A percentile compares a stretch with the other conserved stretches of the same genome.
phyloP scores from a whole-genome alignment of 2,113 vertebrate genomes.

The Phasianus colchicus region DNA sequence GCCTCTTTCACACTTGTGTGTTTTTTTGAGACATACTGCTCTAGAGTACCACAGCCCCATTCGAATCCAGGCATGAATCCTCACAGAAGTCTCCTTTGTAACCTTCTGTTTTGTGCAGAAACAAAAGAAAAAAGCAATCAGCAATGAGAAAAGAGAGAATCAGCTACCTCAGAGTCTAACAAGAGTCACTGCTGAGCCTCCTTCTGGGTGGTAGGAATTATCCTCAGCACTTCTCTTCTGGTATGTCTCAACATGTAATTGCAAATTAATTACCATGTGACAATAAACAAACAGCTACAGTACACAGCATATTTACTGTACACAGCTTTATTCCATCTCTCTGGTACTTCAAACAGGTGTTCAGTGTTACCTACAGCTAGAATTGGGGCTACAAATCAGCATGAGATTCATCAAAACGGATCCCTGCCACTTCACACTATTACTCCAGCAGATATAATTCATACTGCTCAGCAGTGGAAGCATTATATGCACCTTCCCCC shows the following conservation, averaged over 20 bases:
- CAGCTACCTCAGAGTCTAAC: constrained; percentile 30
- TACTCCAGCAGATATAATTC: constrained; percentile 74
- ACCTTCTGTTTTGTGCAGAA: constrained; percentile 24
- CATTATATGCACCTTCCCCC: constrained; percentile 61
- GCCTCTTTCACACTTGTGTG: not conserved
- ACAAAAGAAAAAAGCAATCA: constrained; percentile 47
- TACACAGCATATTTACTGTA: constrained; percentile 16
- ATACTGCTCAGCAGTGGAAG: constrained; percentile 68
- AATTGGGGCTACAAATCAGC: constrained; percentile 72
- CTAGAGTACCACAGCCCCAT: not conserved
- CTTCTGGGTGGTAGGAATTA: constrained; percentile 65
- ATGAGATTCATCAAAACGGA: constrained; percentile 72
- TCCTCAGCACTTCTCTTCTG: constrained; percentile 42
- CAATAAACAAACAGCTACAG: constrained; percentile 61
- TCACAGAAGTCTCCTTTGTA: constrained; percentile 22
- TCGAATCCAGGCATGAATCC: not conserved
- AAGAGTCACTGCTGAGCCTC: constrained; percentile 50
- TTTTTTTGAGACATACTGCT: not conserved
- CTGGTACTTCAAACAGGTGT: constrained; percentile 72
- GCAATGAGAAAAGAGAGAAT: constrained; percentile 43
- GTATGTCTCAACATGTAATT: constrained; percentile 50
- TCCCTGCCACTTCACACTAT: constrained; percentile 71
- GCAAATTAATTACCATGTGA: constrained; percentile 57
- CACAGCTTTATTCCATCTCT: constrained; percentile 30
- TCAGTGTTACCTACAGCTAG: constrained; percentile 71